Evolutionary conservation across 2,113 vertebrate genomes (phyloP), one percentile per base, ranked within the genome.

Genomic region (Oncorhynchus gorbuscha): DNA sequence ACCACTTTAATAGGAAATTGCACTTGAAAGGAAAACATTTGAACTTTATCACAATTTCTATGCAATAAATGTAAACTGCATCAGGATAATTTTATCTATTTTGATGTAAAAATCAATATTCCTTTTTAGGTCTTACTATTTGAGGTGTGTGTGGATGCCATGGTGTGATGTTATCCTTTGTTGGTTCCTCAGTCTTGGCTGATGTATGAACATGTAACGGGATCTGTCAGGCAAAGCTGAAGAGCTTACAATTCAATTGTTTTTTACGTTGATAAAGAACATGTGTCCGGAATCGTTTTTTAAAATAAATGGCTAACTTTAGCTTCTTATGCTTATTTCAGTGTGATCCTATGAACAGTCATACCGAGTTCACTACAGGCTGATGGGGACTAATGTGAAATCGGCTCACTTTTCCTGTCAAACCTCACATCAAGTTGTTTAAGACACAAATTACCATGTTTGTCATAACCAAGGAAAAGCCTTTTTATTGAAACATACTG

Each of bases 31-130:
- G 71, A 78, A 16, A 74, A 71, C 45, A 73, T 72, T 11, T 78
- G 69, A 74, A 80, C 73, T 68, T 78, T 76, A 83, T 95, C 93
- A 95, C 94, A 93, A 95, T 94, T 95, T 97, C 96, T 98, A 98
- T 97, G 97, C 95, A 98, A 96, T 86, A 86, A 81, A 88, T 78
- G 83, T 85, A n/a, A n/a, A n/a, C 88, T 91, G 91, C 88, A 90
- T 89, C 88, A 87, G 91, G 92, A 91, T 90, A 87, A 90, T 95
- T 95, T 95, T 93, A 93, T 96, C 94, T 97, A 94, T 95, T 96
- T 96, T 96, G 92, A 74, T 98, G 97, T 98, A 98, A 45, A 45
- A 45, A 11, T 9, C 8, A 45, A 45, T 45, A 3, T 35, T 35
- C 35, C 2, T 9, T 45, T 45, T 45, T 45, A 45, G 2, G 9